A percentile compares a stretch with the other conserved stretches of the same genome.
These are phyloP conservation scores for Dicrostonyx torquatus DNA, from an alignment of 2,797 vertebrate species.

Conservation along the genomic window DNA sequence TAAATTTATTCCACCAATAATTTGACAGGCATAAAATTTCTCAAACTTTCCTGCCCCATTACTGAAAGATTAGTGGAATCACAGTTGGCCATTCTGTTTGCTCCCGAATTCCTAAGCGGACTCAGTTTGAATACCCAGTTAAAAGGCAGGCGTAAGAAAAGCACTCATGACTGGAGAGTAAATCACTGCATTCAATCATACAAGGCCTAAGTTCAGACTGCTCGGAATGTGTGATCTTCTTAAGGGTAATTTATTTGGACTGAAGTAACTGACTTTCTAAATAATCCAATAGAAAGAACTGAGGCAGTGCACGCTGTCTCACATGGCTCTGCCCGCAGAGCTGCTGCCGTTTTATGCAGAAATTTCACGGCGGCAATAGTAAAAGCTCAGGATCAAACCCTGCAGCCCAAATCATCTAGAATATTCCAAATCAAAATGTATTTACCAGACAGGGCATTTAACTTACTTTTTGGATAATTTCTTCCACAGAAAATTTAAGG, in stretches of 20 bases:
- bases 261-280: slow-evolving; percentile 32
- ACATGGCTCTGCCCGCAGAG: neutral
- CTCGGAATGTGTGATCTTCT: neutral
- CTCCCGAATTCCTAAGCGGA: slow-evolving; percentile 33
- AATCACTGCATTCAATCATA: neutral
- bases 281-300: neutral
- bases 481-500: slow-evolving; percentile 90
- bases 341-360: neutral
- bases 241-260: slow-evolving; percentile 38
- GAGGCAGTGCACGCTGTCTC: neutral
- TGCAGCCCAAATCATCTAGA: neutral
- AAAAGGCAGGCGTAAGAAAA: slow-evolving; percentile 24
- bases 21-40: neutral
- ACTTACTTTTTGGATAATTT: slow-evolving; percentile 90
- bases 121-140: slow-evolving; percentile 39
- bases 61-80: neutral
- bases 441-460: slow-evolving; percentile 6
- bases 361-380: neutral
- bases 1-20: slow-evolving; percentile 56
- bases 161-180: neutral
- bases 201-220: neutral
- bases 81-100: neutral
- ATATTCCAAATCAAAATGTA: slow-evolving; percentile 18
- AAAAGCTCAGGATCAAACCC: neutral
- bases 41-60: neutral